Conservation (phyloP, 2,113 vertebrate species). For the Ictidomys tridecemlineatus region DNA sequence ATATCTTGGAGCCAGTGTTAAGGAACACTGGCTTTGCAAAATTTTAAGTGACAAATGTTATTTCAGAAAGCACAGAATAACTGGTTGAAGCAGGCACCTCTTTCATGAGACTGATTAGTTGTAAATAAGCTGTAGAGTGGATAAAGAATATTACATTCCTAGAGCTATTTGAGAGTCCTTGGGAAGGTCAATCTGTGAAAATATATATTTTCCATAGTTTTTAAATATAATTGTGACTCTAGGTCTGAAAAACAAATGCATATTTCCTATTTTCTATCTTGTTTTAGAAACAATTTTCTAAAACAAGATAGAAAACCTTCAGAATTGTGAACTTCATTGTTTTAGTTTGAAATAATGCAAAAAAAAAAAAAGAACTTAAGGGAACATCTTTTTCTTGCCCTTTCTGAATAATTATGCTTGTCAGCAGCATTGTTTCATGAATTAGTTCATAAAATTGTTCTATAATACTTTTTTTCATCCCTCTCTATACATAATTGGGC, state of each 20-base stretch:
- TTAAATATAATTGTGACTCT: neutral
- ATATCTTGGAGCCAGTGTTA: neutral
- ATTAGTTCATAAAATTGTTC: neutral
- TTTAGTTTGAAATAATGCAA: neutral
- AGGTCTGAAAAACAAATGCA: neutral
- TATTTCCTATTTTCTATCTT: too few species aligned
- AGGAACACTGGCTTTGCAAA: neutral
- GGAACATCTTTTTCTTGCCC: neutral
- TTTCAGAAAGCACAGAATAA: neutral
- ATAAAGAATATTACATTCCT: neutral
- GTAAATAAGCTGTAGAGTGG: neutral
- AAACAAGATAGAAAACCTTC: neutral
- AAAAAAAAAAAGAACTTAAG: neutral
- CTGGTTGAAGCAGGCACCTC: fast-evolving
- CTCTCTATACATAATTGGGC: neutral
- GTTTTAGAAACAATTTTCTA: neutral
- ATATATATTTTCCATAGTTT: neutral
- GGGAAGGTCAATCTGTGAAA: neutral
- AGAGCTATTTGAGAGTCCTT: neutral
- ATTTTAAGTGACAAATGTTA: neutral
- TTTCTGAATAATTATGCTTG: neutral
- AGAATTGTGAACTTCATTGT: neutral
- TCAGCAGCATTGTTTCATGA: neutral
- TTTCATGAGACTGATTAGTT: neutral
- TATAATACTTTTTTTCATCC: neutral